phyloP scores from a whole-genome alignment of 2,888 invertebrate species.

The Himalopsyche kuldschensis region DNA sequence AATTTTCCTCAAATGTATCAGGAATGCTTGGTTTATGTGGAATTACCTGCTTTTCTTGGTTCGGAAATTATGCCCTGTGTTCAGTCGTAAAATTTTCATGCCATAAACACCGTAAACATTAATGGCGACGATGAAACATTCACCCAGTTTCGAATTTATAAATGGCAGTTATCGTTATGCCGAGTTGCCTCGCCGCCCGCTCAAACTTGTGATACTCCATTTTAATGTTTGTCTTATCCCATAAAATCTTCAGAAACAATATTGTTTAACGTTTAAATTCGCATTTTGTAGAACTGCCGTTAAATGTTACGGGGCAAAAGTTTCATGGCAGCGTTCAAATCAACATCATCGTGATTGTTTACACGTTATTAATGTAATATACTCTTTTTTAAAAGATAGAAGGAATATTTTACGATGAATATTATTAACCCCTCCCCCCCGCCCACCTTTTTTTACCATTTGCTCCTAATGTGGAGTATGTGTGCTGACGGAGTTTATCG shows the following conservation, averaged over 20 bases:
- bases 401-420: no score
- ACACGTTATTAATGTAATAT: not conserved
- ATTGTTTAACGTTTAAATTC: not conserved
- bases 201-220: not conserved
- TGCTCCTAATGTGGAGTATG: no score
- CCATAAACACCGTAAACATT: slow-evolving; percentile 3
- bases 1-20: not conserved
- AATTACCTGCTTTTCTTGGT: not conserved
- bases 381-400: no score
- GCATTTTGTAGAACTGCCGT: not conserved
- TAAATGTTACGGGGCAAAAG: not conserved
- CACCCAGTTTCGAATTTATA: not conserved
- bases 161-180: not conserved
- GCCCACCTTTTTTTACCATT: no score
- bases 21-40: not conserved
- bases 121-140: slow-evolving; percentile 6
- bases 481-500: no score
- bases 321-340: not conserved
- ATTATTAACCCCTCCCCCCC: no score
- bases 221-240: not conserved
- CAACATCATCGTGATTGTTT: not conserved
- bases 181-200: not conserved
- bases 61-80: not conserved
- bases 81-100: not conserved
- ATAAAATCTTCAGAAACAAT: not conserved